phyloP scores from a whole-genome alignment of 2,797 vertebrate genomes.

The Poecilia picta region DNA sequence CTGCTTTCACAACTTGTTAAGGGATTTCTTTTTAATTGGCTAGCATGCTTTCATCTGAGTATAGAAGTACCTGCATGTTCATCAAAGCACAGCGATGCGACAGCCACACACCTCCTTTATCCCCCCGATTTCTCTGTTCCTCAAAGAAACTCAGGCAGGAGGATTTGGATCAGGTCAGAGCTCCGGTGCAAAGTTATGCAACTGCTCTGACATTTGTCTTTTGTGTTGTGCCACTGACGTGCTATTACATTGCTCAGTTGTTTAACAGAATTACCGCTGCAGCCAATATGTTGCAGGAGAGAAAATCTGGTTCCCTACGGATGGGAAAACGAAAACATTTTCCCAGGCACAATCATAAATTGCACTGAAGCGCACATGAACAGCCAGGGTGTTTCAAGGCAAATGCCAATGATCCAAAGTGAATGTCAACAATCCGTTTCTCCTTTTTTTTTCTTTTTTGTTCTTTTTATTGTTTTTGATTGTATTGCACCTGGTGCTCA shows the following conservation, averaged over 20 bases:
- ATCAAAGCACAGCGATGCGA: conserved; percentile 77
- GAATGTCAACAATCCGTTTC: neutral
- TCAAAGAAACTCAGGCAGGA: conserved; percentile 32
- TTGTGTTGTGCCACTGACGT: conserved; percentile 43
- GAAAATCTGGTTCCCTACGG: conserved; percentile 37
- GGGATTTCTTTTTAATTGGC: conserved; percentile 82
- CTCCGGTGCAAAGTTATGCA: conserved; percentile 34
- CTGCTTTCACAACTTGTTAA: conserved; percentile 74
- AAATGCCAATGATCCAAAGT: neutral
- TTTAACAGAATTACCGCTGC: conserved; percentile 37
- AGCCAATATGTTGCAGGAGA: conserved; percentile 30
- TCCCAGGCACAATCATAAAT: conserved; percentile 25
- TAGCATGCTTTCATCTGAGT: conserved; percentile 78
- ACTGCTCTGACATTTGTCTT: conserved; percentile 46
- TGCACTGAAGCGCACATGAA: conserved; percentile 15
- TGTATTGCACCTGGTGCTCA: conserved; percentile 45
- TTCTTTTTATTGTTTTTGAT: conserved; percentile 10
- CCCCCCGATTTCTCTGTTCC: conserved; percentile 20
- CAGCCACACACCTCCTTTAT: conserved; percentile 46
- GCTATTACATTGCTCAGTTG: conserved; percentile 45
- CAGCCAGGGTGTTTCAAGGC: neutral
- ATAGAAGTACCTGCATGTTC: conserved; percentile 77
- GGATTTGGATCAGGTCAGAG: conserved; percentile 46
- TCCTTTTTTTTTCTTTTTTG: neutral
- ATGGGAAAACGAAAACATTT: conserved; percentile 17